These are phyloP conservation scores for Telmatochromis brachygnathus DNA, from an alignment of 2,113 vertebrate species.

Conservation along the genomic window DNA sequence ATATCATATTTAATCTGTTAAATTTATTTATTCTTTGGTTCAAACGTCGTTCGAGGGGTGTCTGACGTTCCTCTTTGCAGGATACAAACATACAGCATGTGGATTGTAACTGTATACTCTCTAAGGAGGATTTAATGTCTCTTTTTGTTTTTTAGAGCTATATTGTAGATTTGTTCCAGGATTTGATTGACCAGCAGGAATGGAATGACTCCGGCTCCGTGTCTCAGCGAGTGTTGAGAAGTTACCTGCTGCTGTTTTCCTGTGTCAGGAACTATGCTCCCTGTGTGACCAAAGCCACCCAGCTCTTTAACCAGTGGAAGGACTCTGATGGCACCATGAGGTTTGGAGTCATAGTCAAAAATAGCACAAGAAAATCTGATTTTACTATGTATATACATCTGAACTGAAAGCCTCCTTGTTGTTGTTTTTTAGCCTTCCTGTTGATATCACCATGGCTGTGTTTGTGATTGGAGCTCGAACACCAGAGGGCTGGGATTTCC, in stretches of 20 bases:
- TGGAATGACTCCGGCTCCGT: conserved; percentile 80
- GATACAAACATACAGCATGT: neutral
- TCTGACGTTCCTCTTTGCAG: neutral
- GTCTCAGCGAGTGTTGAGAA: conserved; percentile 75
- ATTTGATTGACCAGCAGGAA: conserved; percentile 78
- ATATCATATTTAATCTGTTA: neutral
- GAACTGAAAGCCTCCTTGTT: neutral
- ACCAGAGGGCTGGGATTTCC: conserved; percentile 82
- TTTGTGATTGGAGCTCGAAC: conserved; percentile 78
- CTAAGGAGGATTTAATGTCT: neutral
- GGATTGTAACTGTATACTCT: neutral
- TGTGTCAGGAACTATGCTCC: conserved; percentile 74
- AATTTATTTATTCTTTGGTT: neutral
- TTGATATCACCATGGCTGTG: conserved; percentile 79
- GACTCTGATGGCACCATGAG: conserved; percentile 77
- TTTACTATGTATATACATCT: neutral
- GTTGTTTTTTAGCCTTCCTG: conserved; percentile 68
- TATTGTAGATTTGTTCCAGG: conserved; percentile 76
- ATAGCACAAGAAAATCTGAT: neutral
- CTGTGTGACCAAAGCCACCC: conserved; percentile 73
- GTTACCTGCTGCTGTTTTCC: conserved; percentile 74
- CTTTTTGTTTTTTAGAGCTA: conserved; percentile 64
- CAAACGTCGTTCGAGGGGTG: accelerated
- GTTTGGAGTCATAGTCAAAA: conserved; percentile 50
- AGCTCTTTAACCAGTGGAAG: conserved; percentile 77